Percentiles rank a stretch among this genome's conserved stretches.
phyloP scores from a whole-genome alignment of 2,113 vertebrate species.

The Ia io region DNA sequence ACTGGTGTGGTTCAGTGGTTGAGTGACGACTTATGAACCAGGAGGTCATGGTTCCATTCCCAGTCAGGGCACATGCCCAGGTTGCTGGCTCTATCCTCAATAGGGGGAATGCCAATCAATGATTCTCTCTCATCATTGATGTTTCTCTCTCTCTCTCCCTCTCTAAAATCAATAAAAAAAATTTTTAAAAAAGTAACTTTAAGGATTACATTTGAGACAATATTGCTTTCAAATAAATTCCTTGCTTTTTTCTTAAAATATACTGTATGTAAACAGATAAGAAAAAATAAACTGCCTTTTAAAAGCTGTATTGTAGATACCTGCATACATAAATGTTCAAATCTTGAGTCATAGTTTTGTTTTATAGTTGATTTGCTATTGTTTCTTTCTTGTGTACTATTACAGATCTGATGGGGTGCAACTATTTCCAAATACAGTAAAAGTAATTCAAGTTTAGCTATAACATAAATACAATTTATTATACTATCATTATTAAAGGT shows the following conservation, averaged over 20 bases:
- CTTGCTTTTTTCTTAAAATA: conserved; percentile 28
- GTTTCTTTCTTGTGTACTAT: conserved; percentile 13
- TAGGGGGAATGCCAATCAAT: no score
- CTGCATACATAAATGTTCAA: not conserved
- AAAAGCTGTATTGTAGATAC: conserved; percentile 26
- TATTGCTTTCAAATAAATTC: conserved; percentile 34
- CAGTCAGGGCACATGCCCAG: no score
- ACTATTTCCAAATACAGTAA: conserved; percentile 40
- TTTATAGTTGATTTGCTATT: conserved; percentile 39
- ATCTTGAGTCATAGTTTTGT: not conserved
- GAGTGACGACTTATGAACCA: no score
- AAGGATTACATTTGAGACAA: conserved; percentile 33
- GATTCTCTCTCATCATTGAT: no score
- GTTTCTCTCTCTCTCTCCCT: no score
- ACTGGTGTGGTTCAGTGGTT: no score
- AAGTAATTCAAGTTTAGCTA: conserved; percentile 19
- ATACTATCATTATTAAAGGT: conserved; percentile 36
- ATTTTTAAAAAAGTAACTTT: not conserved
- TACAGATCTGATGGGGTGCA: not conserved
- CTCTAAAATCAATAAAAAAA: no score
- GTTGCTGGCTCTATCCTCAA: no score
- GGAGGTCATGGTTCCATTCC: no score
- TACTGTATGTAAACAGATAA: not conserved
- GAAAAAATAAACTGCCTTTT: conserved; percentile 48
- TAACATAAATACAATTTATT: conserved; percentile 6